phyloP scores from a whole-genome alignment of 37 sponge, comb jelly and placozoan genomes.

The Lycopodina hypogea region DNA sequence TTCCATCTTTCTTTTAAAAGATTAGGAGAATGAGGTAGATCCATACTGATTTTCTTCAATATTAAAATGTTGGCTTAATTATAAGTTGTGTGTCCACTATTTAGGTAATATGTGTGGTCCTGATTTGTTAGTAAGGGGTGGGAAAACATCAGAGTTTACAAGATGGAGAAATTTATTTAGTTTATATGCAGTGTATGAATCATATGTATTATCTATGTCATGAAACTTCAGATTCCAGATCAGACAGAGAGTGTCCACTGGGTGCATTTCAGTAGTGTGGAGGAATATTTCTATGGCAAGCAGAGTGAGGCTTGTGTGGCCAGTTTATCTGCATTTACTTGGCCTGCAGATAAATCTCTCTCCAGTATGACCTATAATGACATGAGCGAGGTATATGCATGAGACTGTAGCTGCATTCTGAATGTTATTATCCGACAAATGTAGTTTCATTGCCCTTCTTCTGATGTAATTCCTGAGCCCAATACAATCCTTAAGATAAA shows the following conservation, averaged over 20 bases:
- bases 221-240: conserved; percentile 61
- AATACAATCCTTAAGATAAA: conserved; percentile 60
- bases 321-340: not conserved
- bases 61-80: too few species aligned
- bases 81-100: too few species aligned
- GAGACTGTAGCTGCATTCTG: too few species aligned
- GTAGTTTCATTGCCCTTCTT: too few species aligned
- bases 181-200: not conserved
- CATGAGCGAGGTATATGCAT: not conserved
- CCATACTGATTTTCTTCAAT: too few species aligned
- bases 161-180: too few species aligned
- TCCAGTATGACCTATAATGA: not conserved
- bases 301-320: conserved; percentile 53
- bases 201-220: not conserved
- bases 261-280: conserved; percentile 69
- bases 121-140: too few species aligned
- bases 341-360: not conserved
- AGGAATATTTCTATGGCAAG: conserved; percentile 66
- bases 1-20: too few species aligned
- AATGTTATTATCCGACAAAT: too few species aligned
- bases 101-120: too few species aligned
- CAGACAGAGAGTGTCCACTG: conserved; percentile 67
- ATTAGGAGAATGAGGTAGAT: too few species aligned
- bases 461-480: conserved; percentile 66
- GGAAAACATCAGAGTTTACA: too few species aligned